Conservation (phyloP, 1,140 invertebrate genomes). For the Paracyclopina nana region DNA sequence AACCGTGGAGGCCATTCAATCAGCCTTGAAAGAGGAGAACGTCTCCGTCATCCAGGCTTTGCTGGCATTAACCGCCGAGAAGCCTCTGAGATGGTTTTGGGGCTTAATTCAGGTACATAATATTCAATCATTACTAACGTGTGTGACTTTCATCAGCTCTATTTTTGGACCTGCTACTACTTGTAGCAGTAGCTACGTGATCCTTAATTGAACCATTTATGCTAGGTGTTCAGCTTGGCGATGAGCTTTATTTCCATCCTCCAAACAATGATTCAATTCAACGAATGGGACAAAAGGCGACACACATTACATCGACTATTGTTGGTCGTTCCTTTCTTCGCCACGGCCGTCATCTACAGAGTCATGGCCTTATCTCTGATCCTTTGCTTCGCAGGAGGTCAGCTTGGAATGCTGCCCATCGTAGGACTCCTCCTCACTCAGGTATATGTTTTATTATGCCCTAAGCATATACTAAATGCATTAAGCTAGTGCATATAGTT, state of each 20-base stretch:
- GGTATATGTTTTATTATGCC: no score
- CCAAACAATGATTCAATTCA: conserved; percentile 14
- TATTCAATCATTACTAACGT: no score
- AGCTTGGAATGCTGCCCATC: conserved; percentile 2
- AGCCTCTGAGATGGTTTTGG: conserved; percentile 7
- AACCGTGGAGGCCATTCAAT: background rate
- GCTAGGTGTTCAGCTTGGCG: conserved; percentile 13
- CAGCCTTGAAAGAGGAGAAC: no score
- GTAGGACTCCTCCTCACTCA: background rate
- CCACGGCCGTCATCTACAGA: conserved; percentile 3
- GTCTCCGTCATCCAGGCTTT: background rate
- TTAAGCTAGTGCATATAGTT: no score
- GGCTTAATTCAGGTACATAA: conserved; percentile 10
- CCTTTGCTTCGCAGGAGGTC: conserved; percentile 3
- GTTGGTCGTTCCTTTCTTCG: conserved; percentile 3
- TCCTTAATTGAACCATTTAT: no score
- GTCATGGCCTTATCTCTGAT: background rate
- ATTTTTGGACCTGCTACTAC: no score
- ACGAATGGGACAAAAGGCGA: conserved; percentile 13
- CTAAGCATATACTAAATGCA: no score
- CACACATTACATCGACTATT: conserved; percentile 6
- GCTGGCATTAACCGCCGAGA: background rate
- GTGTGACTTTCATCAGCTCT: no score
- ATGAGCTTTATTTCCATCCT: conserved; percentile 12
- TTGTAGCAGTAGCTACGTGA: no score